Evolutionary conservation across 1,140 invertebrate genomes (phyloP).

Genomic region (Caenorhabditis briggsae): DNA sequence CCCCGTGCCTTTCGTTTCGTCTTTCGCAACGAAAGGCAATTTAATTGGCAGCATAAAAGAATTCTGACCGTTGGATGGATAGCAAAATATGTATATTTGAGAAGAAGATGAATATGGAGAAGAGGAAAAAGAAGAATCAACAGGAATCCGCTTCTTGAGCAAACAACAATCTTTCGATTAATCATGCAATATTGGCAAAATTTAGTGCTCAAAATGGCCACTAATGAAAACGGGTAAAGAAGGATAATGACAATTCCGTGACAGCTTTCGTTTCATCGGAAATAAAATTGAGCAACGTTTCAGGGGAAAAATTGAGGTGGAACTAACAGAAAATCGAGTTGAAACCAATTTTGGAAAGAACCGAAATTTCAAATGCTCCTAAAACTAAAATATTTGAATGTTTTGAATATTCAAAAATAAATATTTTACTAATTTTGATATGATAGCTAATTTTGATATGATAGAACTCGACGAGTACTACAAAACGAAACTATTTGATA

Average conservation of each 20-base stretch:
- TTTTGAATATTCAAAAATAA: too few species aligned
- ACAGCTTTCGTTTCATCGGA: too few species aligned
- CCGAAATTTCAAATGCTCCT: too few species aligned
- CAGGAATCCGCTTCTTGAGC: background rate
- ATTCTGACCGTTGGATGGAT: slow-evolving; percentile 12
- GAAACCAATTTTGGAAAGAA: too few species aligned
- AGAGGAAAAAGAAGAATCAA: background rate
- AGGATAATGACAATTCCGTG: background rate
- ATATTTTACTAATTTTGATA: too few species aligned
- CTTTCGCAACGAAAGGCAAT: slow-evolving; percentile 33
- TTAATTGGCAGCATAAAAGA: slow-evolving; percentile 34
- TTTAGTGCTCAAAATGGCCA: background rate
- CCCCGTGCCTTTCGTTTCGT: background rate
- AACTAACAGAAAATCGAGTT: too few species aligned
- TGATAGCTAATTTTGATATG: too few species aligned
- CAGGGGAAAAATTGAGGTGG: too few species aligned
- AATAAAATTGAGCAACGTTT: too few species aligned
- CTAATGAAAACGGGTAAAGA: background rate
- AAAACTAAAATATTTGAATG: too few species aligned
- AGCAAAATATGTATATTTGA: slow-evolving; percentile 39
- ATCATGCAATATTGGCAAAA: slow-evolving; percentile 54
- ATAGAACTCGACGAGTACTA: too few species aligned
- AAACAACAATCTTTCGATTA: slow-evolving; percentile 53
- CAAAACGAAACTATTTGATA: too few species aligned
- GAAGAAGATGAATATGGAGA: slow-evolving; percentile 7